Conservation (phyloP, 2,797 vertebrate species). For the Diceros bicornis region DNA sequence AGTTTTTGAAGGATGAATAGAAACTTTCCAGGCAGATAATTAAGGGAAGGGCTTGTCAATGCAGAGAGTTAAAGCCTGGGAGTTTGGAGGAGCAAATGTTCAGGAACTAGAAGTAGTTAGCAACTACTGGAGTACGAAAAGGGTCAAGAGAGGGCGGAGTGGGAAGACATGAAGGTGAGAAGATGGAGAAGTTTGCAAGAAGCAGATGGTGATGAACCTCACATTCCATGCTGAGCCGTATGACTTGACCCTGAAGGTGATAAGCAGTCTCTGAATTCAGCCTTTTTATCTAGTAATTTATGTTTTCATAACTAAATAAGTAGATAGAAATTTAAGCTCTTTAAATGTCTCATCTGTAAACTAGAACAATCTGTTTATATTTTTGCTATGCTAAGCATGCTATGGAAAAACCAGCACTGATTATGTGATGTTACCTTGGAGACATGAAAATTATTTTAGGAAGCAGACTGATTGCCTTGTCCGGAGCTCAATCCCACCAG, state of each 20-base stretch:
- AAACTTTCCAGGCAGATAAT: slow-evolving; percentile 38
- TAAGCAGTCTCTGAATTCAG: background rate
- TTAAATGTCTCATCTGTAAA: slow-evolving; percentile 65
- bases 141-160: background rate
- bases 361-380: slow-evolving; percentile 66
- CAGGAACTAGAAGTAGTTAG: background rate
- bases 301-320: slow-evolving; percentile 42
- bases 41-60: background rate
- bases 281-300: slow-evolving; percentile 53
- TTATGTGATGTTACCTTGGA: slow-evolving; percentile 82
- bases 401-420: slow-evolving; percentile 80
- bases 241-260: background rate
- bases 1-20: background rate
- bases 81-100: background rate
- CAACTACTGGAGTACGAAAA: background rate
- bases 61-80: background rate
- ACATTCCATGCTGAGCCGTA: background rate
- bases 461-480: slow-evolving; percentile 76
- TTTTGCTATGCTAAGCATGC: slow-evolving; percentile 76
- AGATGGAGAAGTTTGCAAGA: background rate
- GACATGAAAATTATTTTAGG: slow-evolving; percentile 81
- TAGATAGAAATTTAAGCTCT: slow-evolving; percentile 54
- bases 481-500: slow-evolving; percentile 61
- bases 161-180: background rate
- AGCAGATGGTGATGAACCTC: background rate